phyloP scores from a whole-genome alignment of 2,888 invertebrate genomes.

The Drosophila kambysellisi region DNA sequence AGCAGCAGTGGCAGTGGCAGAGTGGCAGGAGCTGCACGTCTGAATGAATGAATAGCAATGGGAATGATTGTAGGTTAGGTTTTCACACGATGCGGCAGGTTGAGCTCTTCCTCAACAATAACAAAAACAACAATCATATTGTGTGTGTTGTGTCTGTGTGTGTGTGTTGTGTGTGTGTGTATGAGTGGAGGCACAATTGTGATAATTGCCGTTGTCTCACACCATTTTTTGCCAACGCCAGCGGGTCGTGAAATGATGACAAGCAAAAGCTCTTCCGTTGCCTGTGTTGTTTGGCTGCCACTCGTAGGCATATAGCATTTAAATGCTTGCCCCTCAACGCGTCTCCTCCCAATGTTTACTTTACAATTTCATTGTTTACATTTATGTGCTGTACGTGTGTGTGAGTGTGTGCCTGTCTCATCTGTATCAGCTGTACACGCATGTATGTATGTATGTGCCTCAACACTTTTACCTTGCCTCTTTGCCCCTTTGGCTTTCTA shows the following conservation, averaged over 20 bases:
- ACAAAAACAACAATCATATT: conserved; percentile 1
- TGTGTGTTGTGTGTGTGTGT: neutral
- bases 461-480: conserved; percentile 37
- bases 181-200: conserved; percentile 68
- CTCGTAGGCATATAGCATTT: conserved; percentile 40
- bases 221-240: conserved; percentile 59
- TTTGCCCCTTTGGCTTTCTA: conserved; percentile 14
- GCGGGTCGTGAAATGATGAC: conserved; percentile 78
- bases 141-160: neutral
- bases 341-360: conserved; percentile 58
- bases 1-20: conserved; percentile 15
- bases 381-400: conserved; percentile 61
- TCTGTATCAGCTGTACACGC: neutral
- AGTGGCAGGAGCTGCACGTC: neutral
- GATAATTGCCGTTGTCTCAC: conserved; percentile 81
- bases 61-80: conserved; percentile 55
- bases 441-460: conserved; percentile 25
- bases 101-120: conserved; percentile 4
- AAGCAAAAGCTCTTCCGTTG: conserved; percentile 77
- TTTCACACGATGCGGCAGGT: conserved; percentile 7
- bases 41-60: conserved; percentile 51
- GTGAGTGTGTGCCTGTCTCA: conserved; percentile 29
- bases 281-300: conserved; percentile 68
- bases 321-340: conserved; percentile 15
- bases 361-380: conserved; percentile 80